These are phyloP conservation scores for Oreochromis grahami DNA, from an alignment of 2,797 vertebrate genomes.

Conservation along the genomic window DNA sequence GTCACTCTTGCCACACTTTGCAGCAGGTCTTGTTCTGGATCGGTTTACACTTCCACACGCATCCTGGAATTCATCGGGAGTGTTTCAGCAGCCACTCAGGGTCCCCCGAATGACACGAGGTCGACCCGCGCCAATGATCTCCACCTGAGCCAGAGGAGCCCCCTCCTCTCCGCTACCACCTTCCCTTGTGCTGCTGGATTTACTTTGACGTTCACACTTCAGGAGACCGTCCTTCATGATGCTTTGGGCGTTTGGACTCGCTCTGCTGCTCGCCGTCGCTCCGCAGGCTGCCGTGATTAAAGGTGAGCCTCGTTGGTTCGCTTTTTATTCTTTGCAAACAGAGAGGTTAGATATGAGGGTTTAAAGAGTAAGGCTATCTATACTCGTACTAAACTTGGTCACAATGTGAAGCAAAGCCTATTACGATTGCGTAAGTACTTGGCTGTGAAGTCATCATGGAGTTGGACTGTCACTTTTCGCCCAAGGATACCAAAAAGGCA, in stretches of 20 bases:
- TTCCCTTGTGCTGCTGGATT: neutral
- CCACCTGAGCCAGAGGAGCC: constrained; percentile 39
- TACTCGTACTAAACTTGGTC: constrained; percentile 2
- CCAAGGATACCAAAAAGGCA: neutral
- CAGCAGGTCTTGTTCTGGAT: neutral
- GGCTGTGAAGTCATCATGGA: neutral
- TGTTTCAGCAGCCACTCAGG: neutral
- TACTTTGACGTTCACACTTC: neutral
- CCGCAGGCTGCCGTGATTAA: constrained; percentile 74
- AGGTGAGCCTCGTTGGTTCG: constrained; percentile 76
- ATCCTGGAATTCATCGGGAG: neutral
- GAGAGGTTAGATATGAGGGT: neutral
- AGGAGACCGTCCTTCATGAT: constrained; percentile 61
- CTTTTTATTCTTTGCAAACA: neutral
- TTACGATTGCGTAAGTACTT: constrained; percentile 46
- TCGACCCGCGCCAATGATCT: neutral
- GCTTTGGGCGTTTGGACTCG: constrained; percentile 74
- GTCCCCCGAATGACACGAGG: neutral
- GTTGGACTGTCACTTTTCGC: neutral
- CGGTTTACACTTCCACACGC: neutral
- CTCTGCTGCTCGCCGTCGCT: constrained; percentile 72
- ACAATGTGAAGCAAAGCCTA: constrained; percentile 36
- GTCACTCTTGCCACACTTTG: constrained; percentile 64
- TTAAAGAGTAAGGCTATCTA: constrained; percentile 1
- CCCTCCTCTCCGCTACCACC: neutral